phyloP scores from a whole-genome alignment of 2,888 invertebrate genomes.

The Pterobdella sp. region DNA sequence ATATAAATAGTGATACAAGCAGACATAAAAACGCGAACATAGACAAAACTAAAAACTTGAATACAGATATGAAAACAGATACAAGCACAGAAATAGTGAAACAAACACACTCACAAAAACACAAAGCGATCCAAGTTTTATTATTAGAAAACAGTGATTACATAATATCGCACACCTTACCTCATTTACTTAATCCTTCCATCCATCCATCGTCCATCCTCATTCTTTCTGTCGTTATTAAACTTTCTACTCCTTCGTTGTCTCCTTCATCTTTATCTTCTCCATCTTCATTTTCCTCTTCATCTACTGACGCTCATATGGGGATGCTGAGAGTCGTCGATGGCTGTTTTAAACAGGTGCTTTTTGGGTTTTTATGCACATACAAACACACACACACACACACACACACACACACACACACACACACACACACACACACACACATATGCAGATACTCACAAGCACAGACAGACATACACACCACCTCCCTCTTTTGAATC shows the following conservation, averaged over 20 bases:
- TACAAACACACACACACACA: conserved; percentile 2
- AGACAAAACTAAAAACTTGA: not conserved
- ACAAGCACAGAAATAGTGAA: not conserved
- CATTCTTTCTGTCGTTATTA: not conserved
- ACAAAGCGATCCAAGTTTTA: not conserved
- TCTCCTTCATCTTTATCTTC: not conserved
- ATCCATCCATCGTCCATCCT: conserved; percentile 9
- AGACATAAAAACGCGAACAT: not conserved
- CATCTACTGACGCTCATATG: not conserved
- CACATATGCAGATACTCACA: conserved; percentile 2
- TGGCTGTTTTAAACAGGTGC: conserved; percentile 13
- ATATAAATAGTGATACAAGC: no score
- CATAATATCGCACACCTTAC: not conserved
- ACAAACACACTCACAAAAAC: not conserved
- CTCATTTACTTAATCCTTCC: not conserved
- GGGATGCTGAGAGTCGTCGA: not conserved
- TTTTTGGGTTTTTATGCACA: not conserved
- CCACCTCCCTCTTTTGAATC: not conserved
- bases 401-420: conserved; percentile 18
- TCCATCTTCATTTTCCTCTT: not conserved
- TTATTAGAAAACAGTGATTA: not conserved
- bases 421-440: conserved; percentile 17
- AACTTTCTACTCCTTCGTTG: not conserved
- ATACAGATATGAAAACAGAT: not conserved
- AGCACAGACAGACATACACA: conserved; percentile 2